Base-by-base conservation (phyloP, 2,888 invertebrate genomes). In the Celastrina argiolus region DNA sequence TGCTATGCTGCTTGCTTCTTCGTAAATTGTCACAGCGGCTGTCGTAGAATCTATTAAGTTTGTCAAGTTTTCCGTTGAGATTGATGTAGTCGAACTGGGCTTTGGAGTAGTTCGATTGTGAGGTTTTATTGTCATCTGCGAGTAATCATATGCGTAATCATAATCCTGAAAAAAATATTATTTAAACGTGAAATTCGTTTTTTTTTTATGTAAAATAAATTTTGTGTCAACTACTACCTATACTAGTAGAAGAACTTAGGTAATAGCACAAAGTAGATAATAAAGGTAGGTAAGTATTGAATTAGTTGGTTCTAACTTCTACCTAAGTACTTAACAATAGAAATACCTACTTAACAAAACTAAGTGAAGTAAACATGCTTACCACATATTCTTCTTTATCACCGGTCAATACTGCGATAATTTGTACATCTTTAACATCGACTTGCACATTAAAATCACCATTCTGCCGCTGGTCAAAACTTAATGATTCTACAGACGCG, bases 391-490 rank as follows among this genome's bases (percentile, higher is more conserved):
- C 93, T 69, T 93, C 93, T 74, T 92, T 84, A 45, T 92, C 91
- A 45, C 93, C 93, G 74, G 93, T 93, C 70, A 95, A 77, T 41
- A 95, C 79, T 7, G 95, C 95, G 74, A 96, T 92, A 74, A 96
- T 93, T 76, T 95, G 93, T 71, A 96, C 91, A 83, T 96, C 95
- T 85, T 96, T 96, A 71, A 96, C 87, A 82, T 95, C 95, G 70
- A 97, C 91, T 78, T 95, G 95, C 72, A 97, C 94, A 83, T 97
- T 97, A 73, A 95, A 92, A 74, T 95, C 94, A 22, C 96, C 96
- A 3, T 93, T 93, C 86, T 97, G 96, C 58, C 94, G 93, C 82
- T 96, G 96, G 82, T 96, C 96, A 82, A 82, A 81, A 63, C 76
- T 76, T 22, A 76, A 78, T 1, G 82, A 76, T 69, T 78, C 75